These are phyloP conservation scores for Catocala fraxini DNA, from an alignment of 2,888 invertebrate species.

Conservation along the genomic window DNA sequence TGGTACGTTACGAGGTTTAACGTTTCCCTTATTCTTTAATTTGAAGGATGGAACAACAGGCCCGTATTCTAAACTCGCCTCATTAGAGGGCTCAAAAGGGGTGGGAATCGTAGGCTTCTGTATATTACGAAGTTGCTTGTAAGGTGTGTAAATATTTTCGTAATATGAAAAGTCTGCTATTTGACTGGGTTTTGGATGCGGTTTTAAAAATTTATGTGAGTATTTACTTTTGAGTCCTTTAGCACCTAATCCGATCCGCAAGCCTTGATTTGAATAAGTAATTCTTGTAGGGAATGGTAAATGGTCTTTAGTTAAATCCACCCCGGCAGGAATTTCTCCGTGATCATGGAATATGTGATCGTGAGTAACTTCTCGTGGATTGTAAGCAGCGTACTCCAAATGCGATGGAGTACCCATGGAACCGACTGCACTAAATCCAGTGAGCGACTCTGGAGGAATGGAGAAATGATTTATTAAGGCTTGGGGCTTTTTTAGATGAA, in stretches of 20 bases:
- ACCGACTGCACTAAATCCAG: slow-evolving; percentile 65
- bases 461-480: slow-evolving; percentile 55
- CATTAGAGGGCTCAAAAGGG: slow-evolving; percentile 51
- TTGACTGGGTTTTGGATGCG: slow-evolving; percentile 58
- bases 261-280: slow-evolving; percentile 75
- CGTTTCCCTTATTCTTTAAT: slow-evolving; percentile 64
- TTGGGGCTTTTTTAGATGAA: slow-evolving; percentile 69
- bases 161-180: slow-evolving; percentile 76
- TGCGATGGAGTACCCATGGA: slow-evolving; percentile 74
- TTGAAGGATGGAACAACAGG: slow-evolving; percentile 67
- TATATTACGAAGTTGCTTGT: slow-evolving; percentile 59
- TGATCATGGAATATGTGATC: slow-evolving; percentile 85
- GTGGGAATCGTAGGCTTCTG: slow-evolving; percentile 59
- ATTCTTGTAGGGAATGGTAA: slow-evolving; percentile 71
- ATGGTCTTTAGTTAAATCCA: slow-evolving; percentile 71
- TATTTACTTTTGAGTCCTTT: slow-evolving; percentile 67
- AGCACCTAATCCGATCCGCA: slow-evolving; percentile 61
- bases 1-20: slow-evolving; percentile 61
- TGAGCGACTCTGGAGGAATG: slow-evolving; percentile 63
- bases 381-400: slow-evolving; percentile 79
- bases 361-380: slow-evolving; percentile 83
- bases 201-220: slow-evolving; percentile 64
- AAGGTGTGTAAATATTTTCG: slow-evolving; percentile 72
- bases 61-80: slow-evolving; percentile 63
- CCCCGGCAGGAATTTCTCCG: slow-evolving; percentile 76